Conservation (phyloP, 1,140 invertebrate genomes). For the Anadara kagoshimensis region DNA sequence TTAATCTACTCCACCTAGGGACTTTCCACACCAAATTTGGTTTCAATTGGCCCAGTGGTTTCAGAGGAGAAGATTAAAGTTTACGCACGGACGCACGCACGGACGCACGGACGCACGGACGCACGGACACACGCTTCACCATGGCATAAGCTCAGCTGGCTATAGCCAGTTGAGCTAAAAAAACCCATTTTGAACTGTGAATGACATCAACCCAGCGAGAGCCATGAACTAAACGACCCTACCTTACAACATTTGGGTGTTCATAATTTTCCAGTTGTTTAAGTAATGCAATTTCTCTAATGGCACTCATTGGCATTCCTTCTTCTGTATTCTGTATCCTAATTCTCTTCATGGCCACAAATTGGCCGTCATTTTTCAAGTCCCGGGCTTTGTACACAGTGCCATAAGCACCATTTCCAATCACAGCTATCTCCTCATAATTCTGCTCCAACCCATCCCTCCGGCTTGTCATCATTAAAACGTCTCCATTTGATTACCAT, state of each 20-base stretch:
- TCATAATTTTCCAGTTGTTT: slow-evolving; percentile 83
- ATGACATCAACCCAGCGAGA: too few species aligned
- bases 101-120: too few species aligned
- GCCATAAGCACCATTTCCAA: slow-evolving; percentile 73
- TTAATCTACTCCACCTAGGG: too few species aligned
- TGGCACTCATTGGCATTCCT: slow-evolving; percentile 95
- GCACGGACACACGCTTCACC: too few species aligned
- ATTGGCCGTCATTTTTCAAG: slow-evolving; percentile 77
- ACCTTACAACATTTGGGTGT: slow-evolving; percentile 89
- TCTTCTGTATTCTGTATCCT: slow-evolving; percentile 81
- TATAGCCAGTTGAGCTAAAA: too few species aligned
- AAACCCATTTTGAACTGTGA: too few species aligned
- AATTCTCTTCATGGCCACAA: slow-evolving; percentile 97
- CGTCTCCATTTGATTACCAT: slow-evolving; percentile 8
- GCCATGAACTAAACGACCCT: too few species aligned
- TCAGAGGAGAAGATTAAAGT: too few species aligned
- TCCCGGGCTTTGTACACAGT: slow-evolving; percentile 73
- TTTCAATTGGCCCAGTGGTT: too few species aligned
- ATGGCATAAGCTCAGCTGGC: too few species aligned
- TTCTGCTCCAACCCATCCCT: slow-evolving; percentile 42
- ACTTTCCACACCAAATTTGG: too few species aligned
- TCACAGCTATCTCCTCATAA: slow-evolving; percentile 69
- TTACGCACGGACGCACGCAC: too few species aligned
- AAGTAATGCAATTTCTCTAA: slow-evolving; percentile 92
- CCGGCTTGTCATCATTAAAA: slow-evolving; percentile 24